These are phyloP conservation scores for Spheniscus humboldti DNA, from an alignment of 2,797 vertebrate genomes.

Conservation along the genomic window DNA sequence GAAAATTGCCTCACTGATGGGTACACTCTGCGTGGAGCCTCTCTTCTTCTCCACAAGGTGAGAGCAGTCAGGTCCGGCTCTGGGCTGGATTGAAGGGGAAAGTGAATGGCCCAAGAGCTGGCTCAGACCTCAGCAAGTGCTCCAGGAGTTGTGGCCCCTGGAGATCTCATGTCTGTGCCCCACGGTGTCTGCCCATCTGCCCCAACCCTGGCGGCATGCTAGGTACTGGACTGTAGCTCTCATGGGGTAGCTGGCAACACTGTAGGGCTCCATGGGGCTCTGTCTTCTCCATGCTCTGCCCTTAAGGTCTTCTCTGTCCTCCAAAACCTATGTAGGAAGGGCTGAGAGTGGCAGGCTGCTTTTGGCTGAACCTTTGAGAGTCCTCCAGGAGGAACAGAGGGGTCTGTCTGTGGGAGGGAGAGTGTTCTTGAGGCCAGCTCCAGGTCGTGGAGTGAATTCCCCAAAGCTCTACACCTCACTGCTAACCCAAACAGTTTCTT, in stretches of 20 bases:
- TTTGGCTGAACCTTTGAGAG: background rate
- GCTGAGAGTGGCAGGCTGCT: background rate
- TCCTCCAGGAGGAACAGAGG: background rate
- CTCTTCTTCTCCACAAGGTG: background rate
- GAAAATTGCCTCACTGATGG: conserved; percentile 10
- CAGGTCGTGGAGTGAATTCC: background rate
- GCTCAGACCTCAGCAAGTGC: background rate
- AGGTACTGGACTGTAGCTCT: background rate
- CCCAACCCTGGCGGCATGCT: background rate
- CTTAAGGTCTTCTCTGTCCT: background rate
- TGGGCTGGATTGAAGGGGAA: background rate
- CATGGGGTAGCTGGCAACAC: background rate
- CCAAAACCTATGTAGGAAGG: background rate
- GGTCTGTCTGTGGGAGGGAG: background rate
- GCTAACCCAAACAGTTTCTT: background rate
- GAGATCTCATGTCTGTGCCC: background rate
- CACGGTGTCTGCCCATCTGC: background rate
- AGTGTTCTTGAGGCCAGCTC: background rate
- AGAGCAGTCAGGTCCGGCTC: background rate
- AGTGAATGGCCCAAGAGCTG: background rate
- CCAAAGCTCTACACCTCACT: background rate
- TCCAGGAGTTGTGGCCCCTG: background rate
- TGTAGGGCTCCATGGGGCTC: background rate
- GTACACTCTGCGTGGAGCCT: background rate
- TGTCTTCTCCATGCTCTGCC: background rate